Evolutionary conservation across 2,113 vertebrate species (phyloP).

Genomic region (Rhabdornis inornatus): DNA sequence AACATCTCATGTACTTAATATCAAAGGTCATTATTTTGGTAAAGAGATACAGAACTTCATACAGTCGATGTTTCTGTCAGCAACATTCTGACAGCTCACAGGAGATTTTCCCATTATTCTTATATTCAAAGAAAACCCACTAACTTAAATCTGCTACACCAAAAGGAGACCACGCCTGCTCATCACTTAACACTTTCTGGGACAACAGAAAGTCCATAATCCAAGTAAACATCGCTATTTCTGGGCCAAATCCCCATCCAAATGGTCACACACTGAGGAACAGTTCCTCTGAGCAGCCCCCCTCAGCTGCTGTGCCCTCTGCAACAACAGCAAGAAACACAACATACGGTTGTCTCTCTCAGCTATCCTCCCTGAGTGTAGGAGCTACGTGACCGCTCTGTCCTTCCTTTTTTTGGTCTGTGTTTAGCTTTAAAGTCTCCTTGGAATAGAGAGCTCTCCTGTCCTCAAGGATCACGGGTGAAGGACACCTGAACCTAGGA

Average conservation of each 20-base stretch:
- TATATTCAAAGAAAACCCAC: not conserved
- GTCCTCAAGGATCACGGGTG: not conserved
- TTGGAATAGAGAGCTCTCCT: not conserved
- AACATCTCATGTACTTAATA: not conserved
- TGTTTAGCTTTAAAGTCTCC: not conserved
- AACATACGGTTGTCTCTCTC: not conserved
- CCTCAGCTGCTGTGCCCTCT: not conserved
- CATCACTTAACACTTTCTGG: not conserved
- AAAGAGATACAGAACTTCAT: not conserved
- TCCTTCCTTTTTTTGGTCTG: not conserved
- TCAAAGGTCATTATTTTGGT: not conserved
- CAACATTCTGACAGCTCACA: not conserved
- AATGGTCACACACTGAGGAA: not conserved
- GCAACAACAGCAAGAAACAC: not conserved
- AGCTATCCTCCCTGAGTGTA: not conserved
- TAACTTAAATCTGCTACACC: not conserved
- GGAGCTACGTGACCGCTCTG: accelerated
- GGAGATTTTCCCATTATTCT: not conserved
- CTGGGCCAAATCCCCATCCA: not conserved
- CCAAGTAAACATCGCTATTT: not conserved
- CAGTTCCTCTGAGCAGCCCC: not conserved
- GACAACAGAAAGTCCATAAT: not conserved
- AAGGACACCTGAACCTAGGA: not conserved
- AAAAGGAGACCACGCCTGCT: not conserved
- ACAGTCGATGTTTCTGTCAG: not conserved